phyloP scores from a whole-genome alignment of 2,797 vertebrate species.

The Oreonectes daqikongensis region DNA sequence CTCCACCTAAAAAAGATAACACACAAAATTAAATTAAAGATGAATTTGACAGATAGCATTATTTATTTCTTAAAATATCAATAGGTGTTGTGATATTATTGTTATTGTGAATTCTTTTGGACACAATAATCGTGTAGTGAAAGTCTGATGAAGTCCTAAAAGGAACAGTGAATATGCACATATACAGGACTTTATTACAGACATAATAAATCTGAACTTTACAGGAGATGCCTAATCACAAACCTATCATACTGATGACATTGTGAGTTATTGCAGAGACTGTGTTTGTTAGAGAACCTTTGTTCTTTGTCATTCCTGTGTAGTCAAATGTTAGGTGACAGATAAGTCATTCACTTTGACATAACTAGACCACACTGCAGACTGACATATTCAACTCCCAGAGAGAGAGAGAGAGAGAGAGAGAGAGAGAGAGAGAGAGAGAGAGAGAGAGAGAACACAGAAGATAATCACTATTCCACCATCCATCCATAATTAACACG shows the following conservation, averaged over 20 bases:
- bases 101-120: too few species aligned
- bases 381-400: constrained; percentile 17
- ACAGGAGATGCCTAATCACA: too few species aligned
- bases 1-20: too few species aligned
- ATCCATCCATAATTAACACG: constrained; percentile 37
- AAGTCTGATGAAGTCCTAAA: too few species aligned
- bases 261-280: not conserved
- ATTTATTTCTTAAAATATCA: too few species aligned
- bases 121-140: too few species aligned
- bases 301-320: constrained; percentile 28
- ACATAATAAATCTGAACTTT: not conserved
- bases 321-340: constrained; percentile 31
- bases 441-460: not conserved
- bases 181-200: not conserved
- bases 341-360: constrained; percentile 31
- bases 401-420: not conserved
- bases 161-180: not conserved
- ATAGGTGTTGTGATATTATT: too few species aligned
- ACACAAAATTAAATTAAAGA: too few species aligned
- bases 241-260: not conserved
- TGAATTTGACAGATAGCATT: too few species aligned
- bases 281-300: constrained; percentile 16
- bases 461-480: constrained; percentile 5
- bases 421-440: not conserved
- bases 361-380: constrained; percentile 34